Percentiles rank a stretch among this genome's conserved stretches.
phyloP scores from a whole-genome alignment of 2,113 vertebrate genomes.

The Leucoraja erinaceus region DNA sequence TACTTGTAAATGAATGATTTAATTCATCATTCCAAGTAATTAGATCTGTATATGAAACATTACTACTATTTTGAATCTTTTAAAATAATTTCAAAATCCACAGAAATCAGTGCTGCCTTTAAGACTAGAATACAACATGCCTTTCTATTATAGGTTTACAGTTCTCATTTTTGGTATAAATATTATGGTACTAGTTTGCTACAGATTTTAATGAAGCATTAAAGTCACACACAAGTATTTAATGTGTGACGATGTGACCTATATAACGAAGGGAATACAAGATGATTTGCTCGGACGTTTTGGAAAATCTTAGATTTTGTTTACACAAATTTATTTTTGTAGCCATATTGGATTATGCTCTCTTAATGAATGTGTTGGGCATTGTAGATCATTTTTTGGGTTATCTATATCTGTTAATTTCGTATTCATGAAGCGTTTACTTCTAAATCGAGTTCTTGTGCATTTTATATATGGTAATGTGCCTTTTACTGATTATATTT shows the following conservation, averaged over 20 bases:
- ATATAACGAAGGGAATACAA: slow-evolving; percentile 23
- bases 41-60: neutral
- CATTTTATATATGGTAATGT: slow-evolving; percentile 39
- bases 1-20: neutral
- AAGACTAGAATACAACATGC: slow-evolving; percentile 8
- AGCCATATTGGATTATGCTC: slow-evolving; percentile 23
- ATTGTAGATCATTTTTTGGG: fast-evolving
- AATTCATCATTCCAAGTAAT: neutral
- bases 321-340: slow-evolving; percentile 39
- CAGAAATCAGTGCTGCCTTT: slow-evolving; percentile 32
- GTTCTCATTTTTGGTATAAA: slow-evolving; percentile 34
- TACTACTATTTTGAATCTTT: neutral
- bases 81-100: neutral
- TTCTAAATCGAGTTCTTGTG: slow-evolving; percentile 29
- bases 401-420: neutral
- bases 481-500: slow-evolving; percentile 45
- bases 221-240: neutral
- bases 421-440: slow-evolving; percentile 2
- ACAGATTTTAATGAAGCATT: slow-evolving; percentile 31
- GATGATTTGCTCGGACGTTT: slow-evolving; percentile 29
- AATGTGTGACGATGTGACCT: slow-evolving; percentile 3
- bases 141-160: slow-evolving; percentile 35
- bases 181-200: slow-evolving; percentile 34
- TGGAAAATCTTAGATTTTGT: slow-evolving; percentile 39
- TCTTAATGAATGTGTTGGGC: neutral